phyloP scores from a whole-genome alignment of 2,113 vertebrate genomes.

The Phrynosoma platyrhinos region DNA sequence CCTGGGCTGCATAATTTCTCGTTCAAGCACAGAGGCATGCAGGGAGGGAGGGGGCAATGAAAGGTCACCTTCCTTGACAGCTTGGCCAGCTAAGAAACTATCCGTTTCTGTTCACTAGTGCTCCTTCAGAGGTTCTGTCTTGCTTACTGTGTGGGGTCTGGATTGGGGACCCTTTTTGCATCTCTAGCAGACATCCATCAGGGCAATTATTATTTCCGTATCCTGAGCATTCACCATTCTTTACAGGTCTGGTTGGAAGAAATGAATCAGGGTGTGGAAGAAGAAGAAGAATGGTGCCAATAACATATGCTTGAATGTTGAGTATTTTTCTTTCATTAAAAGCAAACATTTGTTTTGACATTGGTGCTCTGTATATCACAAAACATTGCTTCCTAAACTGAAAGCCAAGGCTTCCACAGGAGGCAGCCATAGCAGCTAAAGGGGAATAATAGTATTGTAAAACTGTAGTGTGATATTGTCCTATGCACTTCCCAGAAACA shows the following conservation, averaged over 20 bases:
- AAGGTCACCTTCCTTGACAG: constrained; percentile 32
- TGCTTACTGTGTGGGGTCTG: background rate
- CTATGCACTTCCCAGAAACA: too few species aligned
- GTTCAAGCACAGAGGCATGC: constrained; percentile 1
- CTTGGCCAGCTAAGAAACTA: constrained; percentile 3
- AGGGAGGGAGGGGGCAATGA: constrained; percentile 7
- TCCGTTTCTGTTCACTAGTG: background rate
- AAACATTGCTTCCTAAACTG: too few species aligned
- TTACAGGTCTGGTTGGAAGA: background rate
- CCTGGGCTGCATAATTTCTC: constrained; percentile 28
- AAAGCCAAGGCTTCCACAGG: too few species aligned
- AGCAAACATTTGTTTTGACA: background rate
- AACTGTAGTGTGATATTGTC: too few species aligned
- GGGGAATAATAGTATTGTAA: too few species aligned
- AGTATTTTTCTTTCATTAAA: too few species aligned
- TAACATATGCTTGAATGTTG: background rate
- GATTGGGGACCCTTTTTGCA: background rate
- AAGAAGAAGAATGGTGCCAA: background rate
- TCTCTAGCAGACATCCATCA: background rate
- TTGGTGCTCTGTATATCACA: background rate
- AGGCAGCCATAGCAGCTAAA: too few species aligned
- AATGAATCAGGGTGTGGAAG: background rate
- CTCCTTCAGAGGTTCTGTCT: background rate
- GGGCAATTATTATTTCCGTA: background rate
- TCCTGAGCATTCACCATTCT: background rate